Evolutionary conservation across 64 coral and sea anemone species (phyloP).

Genomic region (Dendronephthya gigantea): DNA sequence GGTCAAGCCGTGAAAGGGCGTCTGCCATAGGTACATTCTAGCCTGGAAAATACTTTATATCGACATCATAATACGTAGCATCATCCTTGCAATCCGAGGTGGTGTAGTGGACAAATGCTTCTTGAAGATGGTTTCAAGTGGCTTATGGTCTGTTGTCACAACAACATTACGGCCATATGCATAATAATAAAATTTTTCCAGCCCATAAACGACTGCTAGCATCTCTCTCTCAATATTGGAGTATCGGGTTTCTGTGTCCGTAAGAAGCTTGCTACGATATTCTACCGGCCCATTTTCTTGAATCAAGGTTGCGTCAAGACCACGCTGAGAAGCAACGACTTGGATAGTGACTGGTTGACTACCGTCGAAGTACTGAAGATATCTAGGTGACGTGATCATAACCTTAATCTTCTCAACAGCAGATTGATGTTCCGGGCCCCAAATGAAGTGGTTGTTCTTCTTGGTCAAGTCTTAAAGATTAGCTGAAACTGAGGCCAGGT

Average conservation of each 20-base stretch:
- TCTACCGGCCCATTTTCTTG: background rate
- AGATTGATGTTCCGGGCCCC: too few species aligned
- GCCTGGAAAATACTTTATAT: background rate
- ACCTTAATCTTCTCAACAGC: background rate
- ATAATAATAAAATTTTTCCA: background rate
- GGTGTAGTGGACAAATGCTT: background rate
- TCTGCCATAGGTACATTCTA: background rate
- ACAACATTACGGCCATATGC: background rate
- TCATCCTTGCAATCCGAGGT: background rate
- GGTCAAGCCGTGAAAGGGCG: background rate
- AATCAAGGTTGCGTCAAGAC: background rate
- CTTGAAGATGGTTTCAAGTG: background rate
- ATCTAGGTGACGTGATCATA: background rate
- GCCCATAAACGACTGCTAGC: background rate
- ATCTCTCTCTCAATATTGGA: background rate
- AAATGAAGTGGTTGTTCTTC: too few species aligned
- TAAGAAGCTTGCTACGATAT: background rate
- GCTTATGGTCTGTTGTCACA: background rate
- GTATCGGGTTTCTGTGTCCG: background rate
- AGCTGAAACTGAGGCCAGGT: background rate
- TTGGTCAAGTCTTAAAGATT: too few species aligned
- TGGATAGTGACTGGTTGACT: too few species aligned
- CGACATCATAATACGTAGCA: background rate
- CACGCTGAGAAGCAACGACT: background rate
- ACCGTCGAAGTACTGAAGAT: background rate